phyloP scores from a whole-genome alignment of 2,113 vertebrate species.

The Oryzias melastigma region DNA sequence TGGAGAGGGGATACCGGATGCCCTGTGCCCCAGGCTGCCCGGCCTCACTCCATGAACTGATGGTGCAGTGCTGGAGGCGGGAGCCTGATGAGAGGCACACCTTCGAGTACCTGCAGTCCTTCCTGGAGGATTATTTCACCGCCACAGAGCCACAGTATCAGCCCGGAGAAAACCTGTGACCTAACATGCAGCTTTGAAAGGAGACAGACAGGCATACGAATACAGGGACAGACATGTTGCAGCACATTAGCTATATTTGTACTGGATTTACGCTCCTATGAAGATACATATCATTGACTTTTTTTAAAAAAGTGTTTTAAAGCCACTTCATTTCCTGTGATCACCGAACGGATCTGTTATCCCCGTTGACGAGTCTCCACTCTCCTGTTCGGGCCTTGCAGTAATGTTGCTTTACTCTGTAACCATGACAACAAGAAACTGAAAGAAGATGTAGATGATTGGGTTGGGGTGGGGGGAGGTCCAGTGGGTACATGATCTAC shows the following conservation, averaged over 20 bases:
- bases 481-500: constrained; percentile 58
- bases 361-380: constrained; percentile 52
- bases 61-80: constrained; percentile 94
- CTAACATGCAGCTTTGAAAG: constrained; percentile 17
- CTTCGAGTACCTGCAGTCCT: constrained; percentile 97
- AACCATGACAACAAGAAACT: constrained; percentile 75
- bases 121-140: constrained; percentile 98
- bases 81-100: constrained; percentile 95
- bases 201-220: constrained; percentile 17
- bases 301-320: constrained; percentile 28
- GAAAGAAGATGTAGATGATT: constrained; percentile 64
- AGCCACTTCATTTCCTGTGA: constrained; percentile 26
- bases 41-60: constrained; percentile 88
- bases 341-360: constrained; percentile 42
- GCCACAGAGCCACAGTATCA: constrained; percentile 98
- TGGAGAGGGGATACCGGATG: constrained; percentile 96
- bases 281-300: constrained; percentile 54
- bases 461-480: constrained; percentile 50
- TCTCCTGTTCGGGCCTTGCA: constrained; percentile 67
- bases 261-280: constrained; percentile 19
- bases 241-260: constrained; percentile 23
- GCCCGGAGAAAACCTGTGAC: constrained; percentile 89
- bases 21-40: constrained; percentile 85
- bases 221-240: constrained; percentile 13
- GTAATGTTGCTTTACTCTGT: constrained; percentile 72